Conservation (phyloP, 1,140 invertebrate genomes). For the Wasmannia auropunctata region DNA sequence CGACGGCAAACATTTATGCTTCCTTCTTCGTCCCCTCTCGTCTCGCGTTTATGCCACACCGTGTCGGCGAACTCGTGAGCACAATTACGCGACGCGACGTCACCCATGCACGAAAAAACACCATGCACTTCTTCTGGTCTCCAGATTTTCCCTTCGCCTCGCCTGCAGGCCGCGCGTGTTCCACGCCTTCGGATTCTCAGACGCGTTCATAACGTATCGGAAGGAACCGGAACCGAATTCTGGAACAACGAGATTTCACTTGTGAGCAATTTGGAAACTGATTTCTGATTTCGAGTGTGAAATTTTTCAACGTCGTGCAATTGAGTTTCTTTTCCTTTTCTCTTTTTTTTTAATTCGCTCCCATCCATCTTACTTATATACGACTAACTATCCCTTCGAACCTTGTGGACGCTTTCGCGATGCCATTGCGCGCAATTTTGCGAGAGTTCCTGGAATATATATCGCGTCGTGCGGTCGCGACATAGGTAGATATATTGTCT, state of each 20-base stretch:
- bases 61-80: slow-evolving; percentile 21
- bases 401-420: neutral
- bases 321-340: neutral
- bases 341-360: too few species aligned
- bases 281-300: neutral
- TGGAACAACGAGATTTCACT: neutral
- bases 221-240: neutral
- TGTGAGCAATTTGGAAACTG: neutral
- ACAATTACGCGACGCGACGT: slow-evolving; percentile 23
- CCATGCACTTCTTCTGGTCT: neutral
- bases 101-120: neutral
- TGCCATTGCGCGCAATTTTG: neutral
- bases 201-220: neutral
- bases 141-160: neutral
- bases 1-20: slow-evolving; percentile 4
- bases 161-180: neutral
- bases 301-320: neutral
- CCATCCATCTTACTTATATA: neutral
- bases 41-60: neutral
- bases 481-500: neutral
- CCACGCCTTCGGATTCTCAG: neutral
- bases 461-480: neutral
- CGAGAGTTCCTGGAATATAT: neutral
- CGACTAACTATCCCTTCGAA: neutral
- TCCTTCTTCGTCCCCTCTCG: neutral